Conservation (phyloP, 2,888 invertebrate genomes). For the Rhabditoides inermis region DNA sequence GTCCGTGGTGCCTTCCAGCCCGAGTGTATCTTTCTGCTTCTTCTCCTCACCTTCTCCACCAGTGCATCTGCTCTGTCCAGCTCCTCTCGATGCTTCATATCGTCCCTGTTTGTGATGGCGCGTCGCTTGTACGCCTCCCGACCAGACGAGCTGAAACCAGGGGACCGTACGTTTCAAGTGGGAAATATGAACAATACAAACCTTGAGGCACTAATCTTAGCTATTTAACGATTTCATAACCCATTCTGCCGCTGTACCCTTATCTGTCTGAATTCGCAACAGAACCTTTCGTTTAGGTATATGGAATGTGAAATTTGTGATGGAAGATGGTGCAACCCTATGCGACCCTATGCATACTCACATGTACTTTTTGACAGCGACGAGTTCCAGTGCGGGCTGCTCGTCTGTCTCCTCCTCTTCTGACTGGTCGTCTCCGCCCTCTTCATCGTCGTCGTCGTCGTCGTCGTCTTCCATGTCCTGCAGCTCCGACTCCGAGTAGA, state of each 20-base stretch:
- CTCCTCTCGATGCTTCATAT: constrained; percentile 34
- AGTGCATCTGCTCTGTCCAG: constrained; percentile 42
- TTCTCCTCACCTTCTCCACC: constrained; percentile 40
- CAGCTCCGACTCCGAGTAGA: constrained; percentile 2
- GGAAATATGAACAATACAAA: neutral
- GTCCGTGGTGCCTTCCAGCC: too few relatives aligned
- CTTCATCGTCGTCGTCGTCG: constrained; percentile 13
- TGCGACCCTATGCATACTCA: too few relatives aligned
- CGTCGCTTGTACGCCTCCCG: constrained; percentile 37
- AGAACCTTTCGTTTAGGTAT: neutral
- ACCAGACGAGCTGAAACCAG: constrained; percentile 15
- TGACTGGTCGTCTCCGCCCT: constrained; percentile 6
- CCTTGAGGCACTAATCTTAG: neutral
- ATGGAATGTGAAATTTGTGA: neutral
- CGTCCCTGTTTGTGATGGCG: constrained; percentile 43
- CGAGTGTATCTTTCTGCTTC: too few relatives aligned
- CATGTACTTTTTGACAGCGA: constrained; percentile 15
- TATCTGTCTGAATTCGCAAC: too few relatives aligned
- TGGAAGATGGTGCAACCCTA: neutral
- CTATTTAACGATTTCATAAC: neutral
- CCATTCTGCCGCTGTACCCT: neutral
- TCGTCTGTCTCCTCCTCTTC: constrained; percentile 8
- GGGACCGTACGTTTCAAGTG: neutral
- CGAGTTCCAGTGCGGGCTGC: constrained; percentile 3
- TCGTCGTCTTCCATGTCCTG: constrained; percentile 14